Percentiles rank a stretch among this genome's conserved stretches.
Conservation (phyloP, 2,113 vertebrate species). For the Loxodonta africana region DNA sequence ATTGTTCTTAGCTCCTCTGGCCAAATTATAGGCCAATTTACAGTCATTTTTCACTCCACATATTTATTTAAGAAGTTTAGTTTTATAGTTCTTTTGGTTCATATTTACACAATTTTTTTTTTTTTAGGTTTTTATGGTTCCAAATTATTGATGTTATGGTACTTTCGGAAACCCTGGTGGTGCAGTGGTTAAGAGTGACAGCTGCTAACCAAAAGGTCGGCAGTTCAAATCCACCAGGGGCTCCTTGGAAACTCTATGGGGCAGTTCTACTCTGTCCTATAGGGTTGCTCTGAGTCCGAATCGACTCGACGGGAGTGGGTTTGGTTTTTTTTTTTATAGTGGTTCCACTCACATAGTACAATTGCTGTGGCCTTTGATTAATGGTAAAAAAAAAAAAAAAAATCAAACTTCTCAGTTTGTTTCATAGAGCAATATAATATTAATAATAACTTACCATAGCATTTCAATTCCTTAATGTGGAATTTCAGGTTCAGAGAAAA, state of each 20-base stretch:
- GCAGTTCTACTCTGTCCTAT: no score
- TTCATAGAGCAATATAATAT: not conserved
- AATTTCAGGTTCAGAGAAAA: conserved; percentile 53
- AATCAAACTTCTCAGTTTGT: conserved; percentile 31
- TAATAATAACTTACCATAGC: conserved; percentile 30
- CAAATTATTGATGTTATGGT: conserved; percentile 11
- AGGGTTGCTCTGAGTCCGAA: no score
- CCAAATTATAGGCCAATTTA: not conserved
- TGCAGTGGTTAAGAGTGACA: no score
- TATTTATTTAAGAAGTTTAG: not conserved
- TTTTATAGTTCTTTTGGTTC: not conserved
- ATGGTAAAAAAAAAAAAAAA: conserved; percentile 49
- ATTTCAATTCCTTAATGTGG: conserved; percentile 55
- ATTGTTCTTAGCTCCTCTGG: conserved; percentile 24
- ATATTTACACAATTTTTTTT: not conserved
- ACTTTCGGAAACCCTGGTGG: not conserved
- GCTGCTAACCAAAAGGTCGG: no score
- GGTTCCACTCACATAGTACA: not conserved
- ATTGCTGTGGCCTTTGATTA: not conserved
- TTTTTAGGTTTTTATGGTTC: conserved; percentile 21
- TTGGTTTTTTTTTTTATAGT: no score
- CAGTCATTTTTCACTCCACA: conserved; percentile 1
- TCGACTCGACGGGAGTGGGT: no score
- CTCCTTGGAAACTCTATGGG: no score
- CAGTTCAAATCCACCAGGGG: no score